Base-by-base conservation (phyloP, 2,888 invertebrate genomes). In the Noctuana brunneofusca region DNA sequence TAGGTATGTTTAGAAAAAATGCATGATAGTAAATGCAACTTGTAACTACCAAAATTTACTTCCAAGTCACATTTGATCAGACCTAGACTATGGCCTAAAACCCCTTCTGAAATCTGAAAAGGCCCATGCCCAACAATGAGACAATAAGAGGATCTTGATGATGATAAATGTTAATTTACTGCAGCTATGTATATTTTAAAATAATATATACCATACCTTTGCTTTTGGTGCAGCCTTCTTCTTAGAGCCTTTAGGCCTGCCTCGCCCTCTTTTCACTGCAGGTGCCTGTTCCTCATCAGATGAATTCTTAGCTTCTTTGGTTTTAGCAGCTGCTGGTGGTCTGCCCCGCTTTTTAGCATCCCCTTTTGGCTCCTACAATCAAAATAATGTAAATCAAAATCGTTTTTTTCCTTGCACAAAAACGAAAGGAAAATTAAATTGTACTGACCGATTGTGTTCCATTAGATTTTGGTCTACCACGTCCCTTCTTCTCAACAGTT, bases 211-310 rank as follows among this genome's bases (percentile, higher is more conserved):
- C n/a, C n/a, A 5, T 64, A 92, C 92, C 86, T 92, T 92, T 69
- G 82, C 83, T 71, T 89, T 92, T 52, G 76, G 76, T 65, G 84
- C 87, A 63, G 82, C 81, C 80, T 89, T 92, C 79, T 93, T 93
- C 80, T 92, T 92, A 22, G 92, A 85, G 38, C 92, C 92, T 72
- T 93, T 93, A 22, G 93, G 93, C 69, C 93, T 85, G 69, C 92
- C 92, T 75, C 93, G 80, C 20, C 92, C 92, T 76, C 93, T 81
- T 83, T 93, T 93, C 53, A 87, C 92, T 75, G 86, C 86, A 59
- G 92, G 91, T 66, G 91, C 90, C 66, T 90, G 92, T 71, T 93
- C 92, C 76, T 91, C 91, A 75, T 91, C 91, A 9, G 92, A 92
- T 12, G 92, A 89, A 71, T 90, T 90, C 65, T 92, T 86, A n/a